These are phyloP conservation scores for Resseliella maxima DNA, from an alignment of 2,888 invertebrate genomes.

Conservation along the genomic window DNA sequence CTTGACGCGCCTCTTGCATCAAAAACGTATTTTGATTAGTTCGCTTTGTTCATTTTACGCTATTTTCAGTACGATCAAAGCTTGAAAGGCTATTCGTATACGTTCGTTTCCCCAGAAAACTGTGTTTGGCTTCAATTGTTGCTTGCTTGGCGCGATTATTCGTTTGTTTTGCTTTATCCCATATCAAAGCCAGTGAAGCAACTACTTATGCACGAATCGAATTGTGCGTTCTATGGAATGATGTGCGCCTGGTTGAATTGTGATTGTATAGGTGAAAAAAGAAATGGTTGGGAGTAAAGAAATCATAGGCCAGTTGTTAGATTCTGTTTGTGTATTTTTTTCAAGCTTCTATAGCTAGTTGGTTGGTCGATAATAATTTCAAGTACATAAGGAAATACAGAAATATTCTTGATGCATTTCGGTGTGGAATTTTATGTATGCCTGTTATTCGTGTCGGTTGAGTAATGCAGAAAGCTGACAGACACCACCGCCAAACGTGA, in stretches of 20 bases:
- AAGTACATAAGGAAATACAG: slow-evolving; percentile 48
- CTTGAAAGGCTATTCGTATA: slow-evolving; percentile 19
- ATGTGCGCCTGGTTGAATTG: slow-evolving; percentile 51
- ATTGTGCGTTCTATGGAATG: not conserved
- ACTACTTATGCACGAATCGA: not conserved
- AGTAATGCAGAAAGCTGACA: slow-evolving; percentile 55
- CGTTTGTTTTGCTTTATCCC: not conserved
- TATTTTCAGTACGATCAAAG: slow-evolving; percentile 1
- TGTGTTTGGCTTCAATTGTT: not conserved
- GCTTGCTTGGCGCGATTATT: not conserved
- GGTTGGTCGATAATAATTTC: not conserved
- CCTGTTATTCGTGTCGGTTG: slow-evolving; percentile 53
- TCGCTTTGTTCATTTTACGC: not conserved
- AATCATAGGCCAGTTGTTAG: slow-evolving; percentile 29
- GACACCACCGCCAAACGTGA: slow-evolving; percentile 10
- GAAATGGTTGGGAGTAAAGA: slow-evolving; percentile 54
- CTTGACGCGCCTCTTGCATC: slow-evolving; percentile 54
- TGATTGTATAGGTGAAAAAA: slow-evolving; percentile 51
- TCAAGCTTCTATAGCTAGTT: not conserved
- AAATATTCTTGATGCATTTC: slow-evolving; percentile 51
- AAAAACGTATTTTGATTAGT: slow-evolving; percentile 43
- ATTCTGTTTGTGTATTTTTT: not conserved
- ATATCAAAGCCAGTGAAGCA: not conserved
- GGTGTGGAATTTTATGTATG: not conserved
- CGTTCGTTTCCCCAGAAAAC: not conserved